A percentile compares a stretch with the other conserved stretches of the same genome.
phyloP scores from a whole-genome alignment of 2,797 vertebrate genomes.

The Percopsis omiscomaycus region DNA sequence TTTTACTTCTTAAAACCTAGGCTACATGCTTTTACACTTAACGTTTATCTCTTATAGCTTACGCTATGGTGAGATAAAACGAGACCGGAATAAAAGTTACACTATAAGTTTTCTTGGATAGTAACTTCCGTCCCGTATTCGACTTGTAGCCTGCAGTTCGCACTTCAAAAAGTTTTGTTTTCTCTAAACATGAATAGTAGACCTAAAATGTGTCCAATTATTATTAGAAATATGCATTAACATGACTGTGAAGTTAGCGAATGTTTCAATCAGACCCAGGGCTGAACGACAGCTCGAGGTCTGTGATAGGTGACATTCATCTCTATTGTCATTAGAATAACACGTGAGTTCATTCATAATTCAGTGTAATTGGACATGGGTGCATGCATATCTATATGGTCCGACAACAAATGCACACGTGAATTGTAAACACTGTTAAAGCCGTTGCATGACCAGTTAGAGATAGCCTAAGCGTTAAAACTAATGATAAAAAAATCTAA shows the following conservation, averaged over 20 bases:
- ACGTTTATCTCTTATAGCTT: too few species aligned
- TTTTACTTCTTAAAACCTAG: too few species aligned
- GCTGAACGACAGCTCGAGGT: constrained; percentile 60
- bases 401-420: constrained; percentile 57
- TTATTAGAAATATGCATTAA: not conserved
- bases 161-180: constrained; percentile 40
- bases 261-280: constrained; percentile 34
- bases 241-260: constrained; percentile 41
- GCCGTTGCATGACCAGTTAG: constrained; percentile 21
- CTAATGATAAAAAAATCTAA: constrained; percentile 18
- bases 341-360: constrained; percentile 86
- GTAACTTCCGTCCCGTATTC: constrained; percentile 40
- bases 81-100: constrained; percentile 41
- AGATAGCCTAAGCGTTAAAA: constrained; percentile 19
- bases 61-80: not conserved
- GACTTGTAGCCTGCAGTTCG: constrained; percentile 3
- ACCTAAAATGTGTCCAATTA: not conserved
- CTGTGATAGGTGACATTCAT: constrained; percentile 73
- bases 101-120: constrained; percentile 49
- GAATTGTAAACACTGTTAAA: constrained; percentile 49
- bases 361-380: constrained; percentile 76
- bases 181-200: constrained; percentile 3
- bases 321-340: constrained; percentile 78
- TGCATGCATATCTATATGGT: constrained; percentile 67
- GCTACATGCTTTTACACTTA: too few species aligned